Evolutionary conservation across 2,888 invertebrate genomes (phyloP).

Genomic region (Hermaeophaga mercurialis): DNA sequence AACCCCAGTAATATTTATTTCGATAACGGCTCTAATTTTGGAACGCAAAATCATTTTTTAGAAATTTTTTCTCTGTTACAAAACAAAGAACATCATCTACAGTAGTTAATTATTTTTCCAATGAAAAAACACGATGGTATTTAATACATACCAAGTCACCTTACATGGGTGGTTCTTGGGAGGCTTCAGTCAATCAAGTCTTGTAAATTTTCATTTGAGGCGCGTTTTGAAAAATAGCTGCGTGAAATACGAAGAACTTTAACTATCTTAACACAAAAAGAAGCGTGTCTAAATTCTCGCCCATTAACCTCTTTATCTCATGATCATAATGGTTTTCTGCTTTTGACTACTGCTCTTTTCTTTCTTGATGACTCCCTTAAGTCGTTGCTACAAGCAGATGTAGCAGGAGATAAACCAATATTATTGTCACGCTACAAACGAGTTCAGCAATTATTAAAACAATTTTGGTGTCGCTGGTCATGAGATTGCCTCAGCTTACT

Average conservation of each 20-base stretch:
- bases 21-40: no score
- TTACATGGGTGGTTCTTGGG: conserved; percentile 19
- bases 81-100: background rate
- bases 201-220: background rate
- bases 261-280: background rate
- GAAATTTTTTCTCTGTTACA: conserved; percentile 2
- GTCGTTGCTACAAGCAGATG: background rate
- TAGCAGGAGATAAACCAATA: background rate
- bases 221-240: background rate
- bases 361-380: background rate
- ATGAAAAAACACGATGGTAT: conserved; percentile 10
- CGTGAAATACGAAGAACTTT: background rate
- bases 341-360: background rate
- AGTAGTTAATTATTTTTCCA: conserved; percentile 5
- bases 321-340: background rate
- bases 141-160: conserved; percentile 11
- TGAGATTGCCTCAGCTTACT: background rate
- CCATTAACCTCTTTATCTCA: background rate
- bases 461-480: background rate
- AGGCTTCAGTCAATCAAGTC: conserved; percentile 12
- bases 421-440: background rate
- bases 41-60: conserved; percentile 14
- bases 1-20: no score
- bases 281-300: background rate
- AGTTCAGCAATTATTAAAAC: background rate